These are phyloP conservation scores for Mus caroli DNA, from an alignment of 2,797 vertebrate genomes.

Conservation along the genomic window DNA sequence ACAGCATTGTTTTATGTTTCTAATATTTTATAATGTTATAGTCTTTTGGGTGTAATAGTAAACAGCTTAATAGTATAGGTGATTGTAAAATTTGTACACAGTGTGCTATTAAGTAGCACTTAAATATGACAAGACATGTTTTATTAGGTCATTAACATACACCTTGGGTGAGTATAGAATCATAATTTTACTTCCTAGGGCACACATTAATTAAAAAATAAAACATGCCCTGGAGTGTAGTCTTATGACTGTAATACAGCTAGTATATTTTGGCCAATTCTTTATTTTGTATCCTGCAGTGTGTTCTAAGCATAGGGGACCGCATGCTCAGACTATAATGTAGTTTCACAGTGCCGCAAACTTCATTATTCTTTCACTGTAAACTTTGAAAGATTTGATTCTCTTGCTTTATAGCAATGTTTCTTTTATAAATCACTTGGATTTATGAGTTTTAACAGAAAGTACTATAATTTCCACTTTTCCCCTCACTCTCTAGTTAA, in stretches of 20 bases:
- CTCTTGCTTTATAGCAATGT: constrained; percentile 38
- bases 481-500: constrained; percentile 33
- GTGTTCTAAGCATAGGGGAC: constrained; percentile 44
- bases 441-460: constrained; percentile 50
- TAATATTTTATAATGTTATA: constrained; percentile 69
- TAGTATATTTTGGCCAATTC: constrained; percentile 65
- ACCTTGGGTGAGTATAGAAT: constrained; percentile 69
- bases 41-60: constrained; percentile 63
- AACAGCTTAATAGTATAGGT: constrained; percentile 63
- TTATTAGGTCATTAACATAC: constrained; percentile 69
- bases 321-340: neutral
- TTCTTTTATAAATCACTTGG: constrained; percentile 69
- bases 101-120: constrained; percentile 57
- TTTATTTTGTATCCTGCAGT: constrained; percentile 62
- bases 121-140: constrained; percentile 58
- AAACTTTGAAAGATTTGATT: constrained; percentile 47
- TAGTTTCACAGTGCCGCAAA: neutral
- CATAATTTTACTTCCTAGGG: constrained; percentile 72
- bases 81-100: constrained; percentile 64
- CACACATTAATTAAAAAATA: constrained; percentile 78
- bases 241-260: constrained; percentile 52
- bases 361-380: neutral
- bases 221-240: constrained; percentile 70
- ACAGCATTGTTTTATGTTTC: constrained; percentile 57
- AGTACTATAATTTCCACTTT: constrained; percentile 48